Conservation (phyloP, 2,888 invertebrate genomes). For the Exephanes ischioxanthus region DNA sequence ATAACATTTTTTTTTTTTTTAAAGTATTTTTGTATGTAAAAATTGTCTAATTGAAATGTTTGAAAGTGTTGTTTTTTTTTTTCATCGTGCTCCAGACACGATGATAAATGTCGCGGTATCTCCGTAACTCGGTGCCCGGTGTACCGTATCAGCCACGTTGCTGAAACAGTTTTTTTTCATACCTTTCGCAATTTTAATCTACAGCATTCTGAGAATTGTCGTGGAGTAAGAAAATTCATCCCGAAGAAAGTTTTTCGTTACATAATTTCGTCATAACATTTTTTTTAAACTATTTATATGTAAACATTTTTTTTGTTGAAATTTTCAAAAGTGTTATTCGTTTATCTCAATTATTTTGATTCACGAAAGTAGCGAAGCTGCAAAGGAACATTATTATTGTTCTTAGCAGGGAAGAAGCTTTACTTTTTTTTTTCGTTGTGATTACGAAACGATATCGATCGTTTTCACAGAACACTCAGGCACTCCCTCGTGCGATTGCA, state of each 20-base stretch:
- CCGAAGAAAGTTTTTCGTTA: background rate
- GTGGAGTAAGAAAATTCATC: background rate
- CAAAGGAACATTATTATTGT: background rate
- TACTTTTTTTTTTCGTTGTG: background rate
- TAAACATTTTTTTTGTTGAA: background rate
- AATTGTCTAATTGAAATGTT: background rate
- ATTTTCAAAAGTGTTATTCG: background rate
- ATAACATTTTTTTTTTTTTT: background rate
- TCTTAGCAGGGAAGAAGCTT: background rate
- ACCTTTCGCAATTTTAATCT: background rate
- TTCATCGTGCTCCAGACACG: too few species aligned
- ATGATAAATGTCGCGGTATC: too few species aligned
- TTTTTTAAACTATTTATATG: background rate
- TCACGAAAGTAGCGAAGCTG: background rate
- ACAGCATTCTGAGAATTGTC: background rate
- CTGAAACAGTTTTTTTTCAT: background rate
- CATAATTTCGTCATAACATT: background rate
- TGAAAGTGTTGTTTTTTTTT: background rate
- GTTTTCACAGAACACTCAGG: background rate
- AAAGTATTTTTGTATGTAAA: background rate
- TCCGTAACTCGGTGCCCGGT: too few species aligned
- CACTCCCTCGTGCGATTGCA: background rate
- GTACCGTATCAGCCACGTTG: too few species aligned
- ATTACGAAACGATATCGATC: slow-evolving; percentile 21
- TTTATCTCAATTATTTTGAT: background rate